phyloP scores from a whole-genome alignment of 2,113 vertebrate genomes.

The Pachycephala philippinensis region DNA sequence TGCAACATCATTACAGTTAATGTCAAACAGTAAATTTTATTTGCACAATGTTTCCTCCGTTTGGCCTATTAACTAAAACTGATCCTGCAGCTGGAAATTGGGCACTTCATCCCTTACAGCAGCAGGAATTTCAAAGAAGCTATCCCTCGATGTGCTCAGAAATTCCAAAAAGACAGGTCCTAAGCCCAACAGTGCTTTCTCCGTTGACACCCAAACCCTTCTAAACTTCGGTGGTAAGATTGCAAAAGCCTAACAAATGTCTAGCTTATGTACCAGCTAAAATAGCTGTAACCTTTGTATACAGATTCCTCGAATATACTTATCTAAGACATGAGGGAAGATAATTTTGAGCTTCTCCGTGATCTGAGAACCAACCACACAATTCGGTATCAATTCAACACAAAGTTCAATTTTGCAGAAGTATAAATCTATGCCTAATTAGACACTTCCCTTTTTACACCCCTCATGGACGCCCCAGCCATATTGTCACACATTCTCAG shows the following conservation, averaged over 20 bases:
- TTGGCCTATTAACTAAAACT: not conserved
- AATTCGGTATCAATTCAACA: not conserved
- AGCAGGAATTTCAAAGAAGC: not conserved
- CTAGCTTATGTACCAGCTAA: not conserved
- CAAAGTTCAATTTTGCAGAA: not conserved
- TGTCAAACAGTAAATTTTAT: not conserved
- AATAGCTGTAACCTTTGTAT: not conserved
- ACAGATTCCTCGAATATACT: not conserved
- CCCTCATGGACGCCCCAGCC: not conserved
- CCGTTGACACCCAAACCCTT: not conserved
- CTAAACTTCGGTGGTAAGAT: accelerated
- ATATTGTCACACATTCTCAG: not conserved
- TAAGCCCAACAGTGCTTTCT: accelerated
- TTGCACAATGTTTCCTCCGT: accelerated
- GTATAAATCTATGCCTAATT: accelerated
- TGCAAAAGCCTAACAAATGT: not conserved
- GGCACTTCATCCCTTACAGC: accelerated
- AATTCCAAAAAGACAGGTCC: not conserved
- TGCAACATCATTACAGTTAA: not conserved
- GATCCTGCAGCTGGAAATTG: not conserved
- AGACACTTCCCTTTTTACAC: not conserved
- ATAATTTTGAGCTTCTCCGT: not conserved
- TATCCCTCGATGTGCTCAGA: not conserved
- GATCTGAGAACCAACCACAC: not conserved
- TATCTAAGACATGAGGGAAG: not conserved